Base-by-base conservation (phyloP, 2,888 invertebrate genomes). In the Liopterus haemorrhoidalis region DNA sequence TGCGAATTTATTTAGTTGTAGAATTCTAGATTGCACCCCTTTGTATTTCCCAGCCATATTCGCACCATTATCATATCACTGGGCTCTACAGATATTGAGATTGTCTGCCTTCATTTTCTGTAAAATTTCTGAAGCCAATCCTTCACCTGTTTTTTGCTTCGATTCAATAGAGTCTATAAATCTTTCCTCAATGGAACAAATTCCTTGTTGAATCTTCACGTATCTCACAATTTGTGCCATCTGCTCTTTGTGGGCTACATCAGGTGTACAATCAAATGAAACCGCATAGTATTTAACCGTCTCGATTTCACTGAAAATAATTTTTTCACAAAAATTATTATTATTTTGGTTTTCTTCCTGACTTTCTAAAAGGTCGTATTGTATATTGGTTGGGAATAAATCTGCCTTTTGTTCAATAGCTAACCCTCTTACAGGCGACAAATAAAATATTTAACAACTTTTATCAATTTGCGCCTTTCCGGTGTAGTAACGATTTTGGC, bases 251-350 rank as follows among this genome's bases (percentile, higher is more conserved):
- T 42, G 42, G n/a, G 42, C 33, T n/a, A 4, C 22, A 25, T 35
- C 42, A 25, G 42, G 35, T 35, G 42, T 42, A 25, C 42, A 42
- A 11, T 42, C 42, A 14, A 35, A 35, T 15, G 24, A 36, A 31
- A 31, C 18, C 9, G 31, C 15, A 31, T 16, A 31, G 15, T 31
- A 31, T 18, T 31, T 31, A 14, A 18, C 31, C 15, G 15, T 31
- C 15, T 31, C 6, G 18, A 31, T 31, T 15, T 31, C 31, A n/a
- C 15, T 31, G 8, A 31, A 31, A 31, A 31, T 31, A 6, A 31
- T 31, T 31, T 14, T 31, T n/a, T 31, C n/a, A n/a, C n/a, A n/a
- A n/a, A n/a, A n/a, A n/a, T n/a, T n/a, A n/a, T n/a, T n/a, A n/a
- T n/a, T n/a, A n/a, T n/a, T n/a, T n/a, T n/a, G n/a, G n/a, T n/a